Evolutionary conservation across 2,797 vertebrate species (phyloP), one percentile per base, ranked within the genome.

Genomic region (Gallinago solitaria): DNA sequence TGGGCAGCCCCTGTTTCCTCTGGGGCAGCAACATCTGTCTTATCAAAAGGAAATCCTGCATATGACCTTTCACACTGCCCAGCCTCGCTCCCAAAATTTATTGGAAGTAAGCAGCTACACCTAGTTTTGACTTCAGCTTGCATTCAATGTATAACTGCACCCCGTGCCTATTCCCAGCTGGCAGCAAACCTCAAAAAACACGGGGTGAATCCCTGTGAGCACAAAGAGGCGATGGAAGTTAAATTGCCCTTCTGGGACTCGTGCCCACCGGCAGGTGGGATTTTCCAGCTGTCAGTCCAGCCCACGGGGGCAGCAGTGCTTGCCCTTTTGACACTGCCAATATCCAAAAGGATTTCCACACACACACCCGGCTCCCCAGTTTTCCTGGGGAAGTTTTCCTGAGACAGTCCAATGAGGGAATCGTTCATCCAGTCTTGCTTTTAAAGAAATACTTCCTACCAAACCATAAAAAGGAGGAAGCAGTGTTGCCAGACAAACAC

Each of bases 351-450:
- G 20, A 60, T 93, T n/a, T 6, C 8, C 8, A 18, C 11, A 23
- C 45, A 11, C 45, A 5, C 20, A 5, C 45, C 45, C 3, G 20
- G 11, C 3, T 4, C 4, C 5, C 15, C 0, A 0, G 1, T 86
- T 84, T 88, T 95, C 45, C 41, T 37, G 37, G 37, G 37, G 37
- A 37, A 37, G 37, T 37, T 37, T 37, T 37, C 37, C 48, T 87
- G 75, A 83, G 84, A 60, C 7, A 20, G 18, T 35, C 37, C 37
- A 39, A 3, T 23, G 60, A 90, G 33, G 33, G 19, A 82, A 57
- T 8, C 41, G 47, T 43, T 65, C 11, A 69, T 51, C n/a, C 47
- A 85, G 12, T 70, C 9, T 90, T 82, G 19, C 50, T 82, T 83
- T 90, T 70, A 90, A 95, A 87, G 30, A 67, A 85, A 50, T 57